These are phyloP conservation scores for Lycaon pictus DNA, from an alignment of 2,113 vertebrate species.

Conservation along the genomic window DNA sequence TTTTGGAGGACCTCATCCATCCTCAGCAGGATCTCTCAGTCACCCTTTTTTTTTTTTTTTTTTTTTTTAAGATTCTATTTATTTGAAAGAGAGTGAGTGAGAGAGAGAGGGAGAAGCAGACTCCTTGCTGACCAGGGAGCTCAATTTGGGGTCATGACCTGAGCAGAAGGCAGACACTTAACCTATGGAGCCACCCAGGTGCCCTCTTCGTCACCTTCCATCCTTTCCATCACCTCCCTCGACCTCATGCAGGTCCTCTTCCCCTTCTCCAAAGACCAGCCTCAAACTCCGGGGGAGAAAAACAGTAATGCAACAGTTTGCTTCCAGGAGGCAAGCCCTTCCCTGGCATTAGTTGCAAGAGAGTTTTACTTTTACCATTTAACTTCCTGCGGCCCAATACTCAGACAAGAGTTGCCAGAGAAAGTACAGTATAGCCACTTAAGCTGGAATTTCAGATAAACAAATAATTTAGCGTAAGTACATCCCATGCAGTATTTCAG, in stretches of 20 bases:
- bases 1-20: neutral
- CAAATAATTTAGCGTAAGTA: neutral
- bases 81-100: no score
- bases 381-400: neutral
- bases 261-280: neutral
- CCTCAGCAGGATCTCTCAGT: neutral
- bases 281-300: neutral
- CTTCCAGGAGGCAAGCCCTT: neutral
- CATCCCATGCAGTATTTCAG: neutral
- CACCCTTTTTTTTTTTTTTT: no score
- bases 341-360: neutral
- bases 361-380: conserved; percentile 1
- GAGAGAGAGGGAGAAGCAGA: no score
- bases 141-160: no score
- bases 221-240: neutral
- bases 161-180: no score
- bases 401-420: neutral
- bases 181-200: no score
- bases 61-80: no score
- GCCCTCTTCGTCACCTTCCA: neutral
- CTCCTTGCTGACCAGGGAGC: no score
- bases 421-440: neutral
- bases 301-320: neutral
- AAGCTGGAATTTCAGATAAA: conserved; percentile 1
- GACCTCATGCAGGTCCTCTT: neutral